Evolutionary conservation across 2,113 vertebrate genomes (phyloP).

Genomic region (Neogale vison): DNA sequence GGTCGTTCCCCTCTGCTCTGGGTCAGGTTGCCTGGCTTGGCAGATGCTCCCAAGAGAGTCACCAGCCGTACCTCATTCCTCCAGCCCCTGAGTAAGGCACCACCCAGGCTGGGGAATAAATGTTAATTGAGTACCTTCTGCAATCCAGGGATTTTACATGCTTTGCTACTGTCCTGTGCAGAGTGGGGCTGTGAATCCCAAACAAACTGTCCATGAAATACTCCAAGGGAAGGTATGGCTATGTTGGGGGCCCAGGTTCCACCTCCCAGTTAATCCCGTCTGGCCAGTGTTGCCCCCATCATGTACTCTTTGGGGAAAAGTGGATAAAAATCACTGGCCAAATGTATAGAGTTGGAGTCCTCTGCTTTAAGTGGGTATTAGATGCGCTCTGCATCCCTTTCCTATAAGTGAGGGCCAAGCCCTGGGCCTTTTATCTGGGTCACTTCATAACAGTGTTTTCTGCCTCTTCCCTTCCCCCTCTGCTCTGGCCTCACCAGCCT

Average conservation of each 20-base stretch:
- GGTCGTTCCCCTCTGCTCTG: neutral
- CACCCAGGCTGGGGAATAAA: neutral
- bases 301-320: neutral
- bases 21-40: neutral
- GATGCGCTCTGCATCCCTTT: neutral
- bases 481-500: neutral
- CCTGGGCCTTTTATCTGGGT: neutral
- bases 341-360: neutral
- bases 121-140: neutral
- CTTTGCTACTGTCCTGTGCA: neutral
- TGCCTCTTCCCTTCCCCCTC: neutral
- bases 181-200: neutral
- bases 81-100: neutral
- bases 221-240: neutral
- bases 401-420: neutral
- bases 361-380: neutral
- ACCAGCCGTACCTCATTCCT: conserved; percentile 26
- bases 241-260: neutral
- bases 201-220: neutral
- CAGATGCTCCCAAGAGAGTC: neutral
- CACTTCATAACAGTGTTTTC: neutral
- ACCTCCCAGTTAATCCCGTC: neutral
- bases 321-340: neutral
- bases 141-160: neutral
- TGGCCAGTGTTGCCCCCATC: neutral